A percentile compares a stretch with the other conserved stretches of the same genome.
Evolutionary conservation across 1,140 invertebrate genomes (phyloP).

Genomic region (Copidosoma floridanum): DNA sequence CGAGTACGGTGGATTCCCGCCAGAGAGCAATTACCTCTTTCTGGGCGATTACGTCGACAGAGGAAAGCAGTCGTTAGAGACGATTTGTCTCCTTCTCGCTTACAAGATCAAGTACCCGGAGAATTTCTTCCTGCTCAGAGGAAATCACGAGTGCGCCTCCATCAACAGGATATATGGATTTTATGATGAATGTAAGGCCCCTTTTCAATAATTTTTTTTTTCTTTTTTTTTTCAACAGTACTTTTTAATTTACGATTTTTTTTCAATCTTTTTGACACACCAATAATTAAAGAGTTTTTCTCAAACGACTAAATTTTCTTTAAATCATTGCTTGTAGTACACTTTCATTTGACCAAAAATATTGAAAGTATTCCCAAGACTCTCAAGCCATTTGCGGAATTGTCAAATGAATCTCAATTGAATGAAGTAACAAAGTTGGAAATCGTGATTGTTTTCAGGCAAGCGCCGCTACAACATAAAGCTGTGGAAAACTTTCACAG

Average conservation of each 20-base stretch:
- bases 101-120: conserved; percentile 95
- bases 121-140: conserved; percentile 84
- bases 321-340: too few species aligned
- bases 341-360: too few species aligned
- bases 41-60: conserved; percentile 86
- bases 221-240: neutral
- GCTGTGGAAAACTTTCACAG: conserved; percentile 97
- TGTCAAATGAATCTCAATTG: too few species aligned
- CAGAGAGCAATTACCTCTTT: conserved; percentile 99
- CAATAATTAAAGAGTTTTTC: neutral
- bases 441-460: too few species aligned
- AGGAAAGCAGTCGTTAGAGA: conserved; percentile 85
- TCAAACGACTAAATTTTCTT: too few species aligned
- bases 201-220: neutral
- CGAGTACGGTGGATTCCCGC: conserved; percentile 99
- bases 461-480: conserved; percentile 94
- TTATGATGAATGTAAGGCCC: conserved; percentile 94
- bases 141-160: conserved; percentile 86
- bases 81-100: conserved; percentile 88
- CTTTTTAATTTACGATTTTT: neutral
- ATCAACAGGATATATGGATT: conserved; percentile 97
- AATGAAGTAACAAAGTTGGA: too few species aligned
- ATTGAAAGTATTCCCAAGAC: too few species aligned
- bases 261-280: neutral
- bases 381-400: too few species aligned